These are phyloP conservation scores for Brassicogethes aeneus DNA, from an alignment of 2,888 invertebrate species.

Conservation along the genomic window DNA sequence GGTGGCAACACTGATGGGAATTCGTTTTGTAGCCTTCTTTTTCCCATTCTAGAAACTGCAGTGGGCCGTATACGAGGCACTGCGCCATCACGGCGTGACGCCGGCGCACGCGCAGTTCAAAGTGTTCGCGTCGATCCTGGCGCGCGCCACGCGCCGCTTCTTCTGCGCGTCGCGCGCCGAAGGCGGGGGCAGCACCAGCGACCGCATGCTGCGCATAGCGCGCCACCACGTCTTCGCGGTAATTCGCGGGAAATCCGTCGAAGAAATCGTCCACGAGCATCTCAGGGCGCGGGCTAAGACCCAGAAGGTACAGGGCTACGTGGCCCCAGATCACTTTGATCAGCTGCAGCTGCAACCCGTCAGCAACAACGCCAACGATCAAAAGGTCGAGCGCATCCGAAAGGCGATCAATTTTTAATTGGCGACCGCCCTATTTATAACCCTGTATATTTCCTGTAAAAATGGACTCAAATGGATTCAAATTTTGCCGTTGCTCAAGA, in stretches of 20 bases:
- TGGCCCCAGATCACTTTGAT: constrained; percentile 30
- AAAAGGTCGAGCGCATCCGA: not conserved
- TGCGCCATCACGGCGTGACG: constrained; percentile 61
- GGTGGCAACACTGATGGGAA: too few relatives aligned
- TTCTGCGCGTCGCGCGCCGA: constrained; percentile 46
- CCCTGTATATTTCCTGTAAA: too few relatives aligned
- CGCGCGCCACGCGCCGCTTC: constrained; percentile 56
- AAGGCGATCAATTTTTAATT: too few relatives aligned
- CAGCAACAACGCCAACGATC: constrained; percentile 22
- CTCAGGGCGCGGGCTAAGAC: constrained; percentile 32
- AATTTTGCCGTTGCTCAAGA: too few relatives aligned
- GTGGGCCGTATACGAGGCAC: constrained; percentile 73
- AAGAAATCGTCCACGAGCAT: constrained; percentile 48
- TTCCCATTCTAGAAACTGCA: constrained; percentile 77
- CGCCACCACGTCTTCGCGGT: constrained; percentile 56
- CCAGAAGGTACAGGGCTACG: constrained; percentile 43
- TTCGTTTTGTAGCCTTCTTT: too few relatives aligned
- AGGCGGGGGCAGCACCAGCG: constrained; percentile 55
- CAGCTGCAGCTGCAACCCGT: constrained; percentile 40
- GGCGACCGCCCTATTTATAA: too few relatives aligned
- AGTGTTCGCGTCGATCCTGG: constrained; percentile 58
- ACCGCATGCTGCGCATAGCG: constrained; percentile 63
- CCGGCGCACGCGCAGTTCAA: constrained; percentile 63
- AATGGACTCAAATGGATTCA: too few relatives aligned
- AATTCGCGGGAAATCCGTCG: constrained; percentile 54